Base-by-base conservation (phyloP, 2,113 vertebrate genomes). In the Cariama cristata region DNA sequence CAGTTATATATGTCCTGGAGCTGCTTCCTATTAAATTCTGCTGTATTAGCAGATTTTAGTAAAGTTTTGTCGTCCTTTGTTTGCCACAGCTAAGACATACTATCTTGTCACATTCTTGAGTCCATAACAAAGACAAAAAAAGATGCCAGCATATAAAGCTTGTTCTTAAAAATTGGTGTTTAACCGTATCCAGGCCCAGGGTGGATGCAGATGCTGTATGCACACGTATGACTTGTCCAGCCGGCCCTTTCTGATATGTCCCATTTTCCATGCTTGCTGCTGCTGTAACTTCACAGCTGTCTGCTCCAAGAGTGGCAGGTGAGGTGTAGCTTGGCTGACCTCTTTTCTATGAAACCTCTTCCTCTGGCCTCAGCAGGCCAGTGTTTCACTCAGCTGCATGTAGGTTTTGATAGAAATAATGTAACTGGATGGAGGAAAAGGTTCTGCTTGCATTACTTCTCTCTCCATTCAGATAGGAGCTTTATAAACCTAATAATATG, bases 271-370 rank as follows among this genome's bases (percentile, higher is more conserved):
- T 77, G n/a, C 72, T 79, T 69, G 55, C 53, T 86, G 50, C 30
- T 86, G 82, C 90, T 60, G 20, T 88, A 69, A 82, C 28, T 97
- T 95, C 82, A 80, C 85, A 77, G 90, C 90, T 94, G 71, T 80
- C 88, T 96, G 16, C 59, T 94, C 75, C 75, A 90, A 80, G 72
- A 92, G 63, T 28, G 95, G 95, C 92, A 95, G 96, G 94, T 93
- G 96, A 88, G 83, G n/a, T 86, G 90, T 92, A 94, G 89, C 55
- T 93, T 97, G 96, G 94, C 92, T 93, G 88, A 95, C 94, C 94
- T 88, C 68, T 81, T 67, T 47, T 81, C 44, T 64, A 56, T 71
- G 9, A 4, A 64, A 68, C 30, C 40, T 95, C 40, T 79, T 90
- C 52, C 83, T 63, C 35, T 90, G 80, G 72, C 72, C 92, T 55